phyloP scores from a whole-genome alignment of 2,113 vertebrate species.

The Erythrocercus mccallii region DNA sequence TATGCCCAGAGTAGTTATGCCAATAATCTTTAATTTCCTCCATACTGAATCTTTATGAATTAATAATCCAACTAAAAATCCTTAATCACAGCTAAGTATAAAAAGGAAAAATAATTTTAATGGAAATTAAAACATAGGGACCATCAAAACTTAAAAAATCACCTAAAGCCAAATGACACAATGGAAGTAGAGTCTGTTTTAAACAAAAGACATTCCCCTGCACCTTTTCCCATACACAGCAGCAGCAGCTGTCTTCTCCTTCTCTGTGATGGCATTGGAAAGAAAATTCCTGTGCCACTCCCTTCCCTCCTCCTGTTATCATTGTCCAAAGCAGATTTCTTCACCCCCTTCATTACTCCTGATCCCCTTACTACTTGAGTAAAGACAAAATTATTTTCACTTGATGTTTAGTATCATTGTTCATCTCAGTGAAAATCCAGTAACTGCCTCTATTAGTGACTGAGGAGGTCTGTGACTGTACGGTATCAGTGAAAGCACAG shows the following conservation, averaged over 20 bases:
- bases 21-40: background rate
- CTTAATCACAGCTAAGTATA: background rate
- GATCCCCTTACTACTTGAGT: constrained; percentile 6
- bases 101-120: background rate
- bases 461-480: constrained; percentile 57
- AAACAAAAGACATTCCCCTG: constrained; percentile 33
- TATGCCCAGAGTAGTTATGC: background rate
- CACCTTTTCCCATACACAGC: background rate
- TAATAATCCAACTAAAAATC: background rate
- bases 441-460: constrained; percentile 44
- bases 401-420: constrained; percentile 26
- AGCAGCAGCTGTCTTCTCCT: constrained; percentile 27
- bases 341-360: constrained; percentile 47
- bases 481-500: constrained; percentile 78
- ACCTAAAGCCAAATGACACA: background rate
- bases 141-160: background rate
- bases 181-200: background rate
- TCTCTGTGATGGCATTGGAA: background rate
- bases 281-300: constrained; percentile 3
- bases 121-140: background rate
- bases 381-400: constrained; percentile 44
- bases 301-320: constrained; percentile 22
- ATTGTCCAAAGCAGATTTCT: constrained; percentile 41
- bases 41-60: background rate
- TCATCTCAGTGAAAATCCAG: constrained; percentile 52